Base-by-base conservation (phyloP, 1,140 invertebrate species). In the Heliconius congener region DNA sequence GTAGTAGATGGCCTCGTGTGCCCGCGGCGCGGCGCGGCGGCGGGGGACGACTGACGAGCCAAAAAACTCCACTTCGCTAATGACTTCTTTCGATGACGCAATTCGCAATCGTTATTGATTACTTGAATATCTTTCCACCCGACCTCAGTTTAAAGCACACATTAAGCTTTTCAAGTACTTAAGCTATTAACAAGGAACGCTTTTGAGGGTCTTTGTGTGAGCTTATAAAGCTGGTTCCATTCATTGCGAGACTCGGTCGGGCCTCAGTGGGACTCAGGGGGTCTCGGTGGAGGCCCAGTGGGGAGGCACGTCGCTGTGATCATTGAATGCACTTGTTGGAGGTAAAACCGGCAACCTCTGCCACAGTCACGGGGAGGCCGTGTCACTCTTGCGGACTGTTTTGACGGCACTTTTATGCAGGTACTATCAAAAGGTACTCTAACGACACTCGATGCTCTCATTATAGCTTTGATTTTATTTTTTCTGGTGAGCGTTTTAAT, bases 121-220 rank as follows among this genome's bases (percentile, higher is more conserved):
- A 66, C 2, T 27, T 66, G 1, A 27, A 66, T 16, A 66, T 66
- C 60, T 66, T 4, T 27, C 60, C 60, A 13, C 9, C 60, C 27
- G 27, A 66, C 27, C 60, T 30, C 27, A 30, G 60, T 13, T 27
- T 27, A 66, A 66, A 66, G 23, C 23, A 27, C 23, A 66, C 23
- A 66, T 27, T 66, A 66, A 66, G 60, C 60, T 66, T 66, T 66
- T 66, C 60, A 66, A 66, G 13, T 66, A 30, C 60, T 60, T 70
- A 76, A 76, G 60, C 74, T 42, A 76, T 76, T 76, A 76, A 74
- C 60, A 66, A 60, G 55, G 74, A 75, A 27, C 34, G 74, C 74
- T 34, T 27, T 39, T 52, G 46, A 74, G 73, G 42, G 23, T n/a
- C 50, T 75, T 75, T 60, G 57, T 66, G 50, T 66, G 6, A 57